Percentiles rank a stretch among this genome's conserved stretches.
Evolutionary conservation across 2,797 vertebrate species (phyloP).

Genomic region (Taeniopygia guttata): DNA sequence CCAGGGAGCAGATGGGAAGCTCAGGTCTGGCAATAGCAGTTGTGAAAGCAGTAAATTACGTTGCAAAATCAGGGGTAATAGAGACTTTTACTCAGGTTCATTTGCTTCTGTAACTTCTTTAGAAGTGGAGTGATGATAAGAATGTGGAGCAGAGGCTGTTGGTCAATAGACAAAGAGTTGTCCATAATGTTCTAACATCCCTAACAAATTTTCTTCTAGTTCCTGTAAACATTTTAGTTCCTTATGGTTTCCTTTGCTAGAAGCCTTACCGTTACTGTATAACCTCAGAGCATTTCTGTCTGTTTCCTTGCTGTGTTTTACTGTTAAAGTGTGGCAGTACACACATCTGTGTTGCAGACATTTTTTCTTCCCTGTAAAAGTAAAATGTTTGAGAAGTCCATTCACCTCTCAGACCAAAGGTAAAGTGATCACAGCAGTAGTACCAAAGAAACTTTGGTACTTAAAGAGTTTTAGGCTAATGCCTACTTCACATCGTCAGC

Average conservation of each 20-base stretch:
- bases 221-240: neutral
- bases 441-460: neutral
- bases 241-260: neutral
- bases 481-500: neutral
- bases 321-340: neutral
- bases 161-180: neutral
- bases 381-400: neutral
- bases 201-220: neutral
- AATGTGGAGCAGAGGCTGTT: neutral
- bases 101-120: neutral
- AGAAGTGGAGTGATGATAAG: neutral
- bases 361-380: neutral
- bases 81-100: neutral
- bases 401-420: neutral
- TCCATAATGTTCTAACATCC: neutral
- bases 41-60: neutral
- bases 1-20: neutral
- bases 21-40: neutral
- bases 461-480: neutral
- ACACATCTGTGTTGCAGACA: neutral
- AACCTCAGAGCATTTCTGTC: neutral
- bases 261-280: neutral
- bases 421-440: neutral
- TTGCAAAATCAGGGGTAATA: neutral
- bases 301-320: neutral